phyloP scores from a whole-genome alignment of 2,797 vertebrate genomes.

The Mus spretus region DNA sequence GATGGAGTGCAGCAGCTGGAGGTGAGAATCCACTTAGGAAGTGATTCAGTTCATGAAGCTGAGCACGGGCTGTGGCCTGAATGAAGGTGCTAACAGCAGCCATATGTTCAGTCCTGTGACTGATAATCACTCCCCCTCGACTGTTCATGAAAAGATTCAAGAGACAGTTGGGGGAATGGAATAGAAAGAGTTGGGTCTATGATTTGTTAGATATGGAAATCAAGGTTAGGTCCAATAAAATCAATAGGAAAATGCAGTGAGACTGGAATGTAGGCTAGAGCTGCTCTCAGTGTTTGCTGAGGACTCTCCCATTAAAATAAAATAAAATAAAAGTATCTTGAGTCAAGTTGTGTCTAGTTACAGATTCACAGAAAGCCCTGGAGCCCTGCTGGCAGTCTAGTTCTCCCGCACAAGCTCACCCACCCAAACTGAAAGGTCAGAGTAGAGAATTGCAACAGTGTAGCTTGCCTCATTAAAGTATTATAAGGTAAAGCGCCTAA shows the following conservation, averaged over 20 bases:
- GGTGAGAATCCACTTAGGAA: neutral
- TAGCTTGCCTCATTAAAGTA: neutral
- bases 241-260: neutral
- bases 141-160: neutral
- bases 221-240: neutral
- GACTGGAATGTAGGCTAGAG: too few species aligned
- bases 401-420: neutral
- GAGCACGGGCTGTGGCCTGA: neutral
- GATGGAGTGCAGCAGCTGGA: neutral
- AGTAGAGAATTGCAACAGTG: neutral
- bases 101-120: neutral
- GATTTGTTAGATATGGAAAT: neutral
- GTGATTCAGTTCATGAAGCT: neutral
- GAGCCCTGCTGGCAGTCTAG: neutral
- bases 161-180: neutral
- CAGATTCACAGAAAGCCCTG: neutral
- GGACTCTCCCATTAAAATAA: neutral
- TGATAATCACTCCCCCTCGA: neutral
- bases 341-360: neutral
- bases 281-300: neutral
- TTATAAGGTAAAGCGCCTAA: neutral
- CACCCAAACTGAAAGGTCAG: neutral
- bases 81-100: neutral
- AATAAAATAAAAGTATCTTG: neutral
- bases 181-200: neutral